Evolutionary conservation across 2,888 invertebrate species (phyloP).

Genomic region (Diploptera punctata): DNA sequence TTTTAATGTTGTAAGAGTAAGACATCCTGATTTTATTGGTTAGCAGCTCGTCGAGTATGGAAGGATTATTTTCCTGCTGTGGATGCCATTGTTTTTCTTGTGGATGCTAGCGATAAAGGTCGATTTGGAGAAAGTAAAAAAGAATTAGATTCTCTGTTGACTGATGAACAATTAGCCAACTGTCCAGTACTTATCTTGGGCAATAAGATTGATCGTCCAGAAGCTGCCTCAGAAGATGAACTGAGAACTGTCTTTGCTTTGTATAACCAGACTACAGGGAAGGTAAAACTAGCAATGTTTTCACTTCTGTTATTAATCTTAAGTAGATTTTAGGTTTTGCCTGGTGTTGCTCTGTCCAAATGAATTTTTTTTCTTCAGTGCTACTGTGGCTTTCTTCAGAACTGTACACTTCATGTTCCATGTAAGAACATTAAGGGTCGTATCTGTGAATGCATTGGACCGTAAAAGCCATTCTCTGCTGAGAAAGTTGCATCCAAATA

Average conservation of each 20-base stretch:
- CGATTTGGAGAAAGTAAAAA: constrained; percentile 92
- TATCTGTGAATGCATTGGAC: too few relatives aligned
- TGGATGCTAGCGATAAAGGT: constrained; percentile 93
- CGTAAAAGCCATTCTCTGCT: too few relatives aligned
- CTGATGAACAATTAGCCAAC: constrained; percentile 95
- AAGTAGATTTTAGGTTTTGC: background rate
- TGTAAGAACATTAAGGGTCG: too few relatives aligned
- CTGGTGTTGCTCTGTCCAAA: too few relatives aligned
- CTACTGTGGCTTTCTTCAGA: too few relatives aligned
- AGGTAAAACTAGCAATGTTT: constrained; percentile 73
- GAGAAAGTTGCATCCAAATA: too few relatives aligned
- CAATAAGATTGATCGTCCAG: constrained; percentile 98
- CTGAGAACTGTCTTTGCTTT: constrained; percentile 91
- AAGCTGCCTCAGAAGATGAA: constrained; percentile 97
- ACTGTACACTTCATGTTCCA: too few relatives aligned
- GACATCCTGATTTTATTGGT: too few relatives aligned
- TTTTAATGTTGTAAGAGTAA: too few relatives aligned
- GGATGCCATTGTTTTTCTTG: constrained; percentile 98
- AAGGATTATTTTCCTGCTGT: constrained; percentile 99
- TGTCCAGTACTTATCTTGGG: constrained; percentile 98
- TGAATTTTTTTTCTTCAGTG: too few relatives aligned
- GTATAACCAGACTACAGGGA: constrained; percentile 96
- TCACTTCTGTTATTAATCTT: background rate
- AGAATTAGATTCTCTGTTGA: constrained; percentile 87
- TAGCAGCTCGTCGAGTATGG: constrained; percentile 95